phyloP scores from a whole-genome alignment of 2,113 vertebrate genomes.

The Poeciliopsis prolifica region DNA sequence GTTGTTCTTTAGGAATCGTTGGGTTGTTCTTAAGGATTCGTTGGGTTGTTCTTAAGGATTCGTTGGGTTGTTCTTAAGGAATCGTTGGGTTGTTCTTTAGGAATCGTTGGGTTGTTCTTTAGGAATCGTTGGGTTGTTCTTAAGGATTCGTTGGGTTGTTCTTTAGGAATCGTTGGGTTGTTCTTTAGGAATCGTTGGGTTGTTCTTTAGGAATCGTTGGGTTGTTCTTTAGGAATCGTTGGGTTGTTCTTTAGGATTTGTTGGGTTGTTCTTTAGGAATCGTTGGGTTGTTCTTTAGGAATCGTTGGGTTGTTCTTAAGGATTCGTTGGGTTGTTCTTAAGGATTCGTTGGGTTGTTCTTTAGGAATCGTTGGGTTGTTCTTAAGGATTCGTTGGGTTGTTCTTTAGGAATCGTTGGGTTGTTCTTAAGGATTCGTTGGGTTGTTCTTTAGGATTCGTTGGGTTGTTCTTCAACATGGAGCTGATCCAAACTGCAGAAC shows the following conservation, averaged over 20 bases:
- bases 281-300: too few relatives aligned
- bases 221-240: too few relatives aligned
- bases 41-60: too few relatives aligned
- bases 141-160: too few relatives aligned
- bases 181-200: background rate
- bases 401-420: too few relatives aligned
- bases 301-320: too few relatives aligned
- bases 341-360: background rate
- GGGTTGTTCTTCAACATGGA: conserved; percentile 17
- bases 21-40: background rate
- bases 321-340: background rate
- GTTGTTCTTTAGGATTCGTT: background rate
- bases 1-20: background rate
- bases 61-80: too few relatives aligned
- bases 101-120: conserved; percentile 15
- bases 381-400: too few relatives aligned
- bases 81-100: background rate
- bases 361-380: too few relatives aligned
- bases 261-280: conserved; percentile 1
- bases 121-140: too few relatives aligned
- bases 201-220: too few relatives aligned
- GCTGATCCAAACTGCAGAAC: conserved; percentile 4
- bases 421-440: too few relatives aligned
- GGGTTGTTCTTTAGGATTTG: background rate
- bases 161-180: background rate